phyloP scores from a whole-genome alignment of 2,113 vertebrate genomes.

The Lethenteron reissneri region DNA sequence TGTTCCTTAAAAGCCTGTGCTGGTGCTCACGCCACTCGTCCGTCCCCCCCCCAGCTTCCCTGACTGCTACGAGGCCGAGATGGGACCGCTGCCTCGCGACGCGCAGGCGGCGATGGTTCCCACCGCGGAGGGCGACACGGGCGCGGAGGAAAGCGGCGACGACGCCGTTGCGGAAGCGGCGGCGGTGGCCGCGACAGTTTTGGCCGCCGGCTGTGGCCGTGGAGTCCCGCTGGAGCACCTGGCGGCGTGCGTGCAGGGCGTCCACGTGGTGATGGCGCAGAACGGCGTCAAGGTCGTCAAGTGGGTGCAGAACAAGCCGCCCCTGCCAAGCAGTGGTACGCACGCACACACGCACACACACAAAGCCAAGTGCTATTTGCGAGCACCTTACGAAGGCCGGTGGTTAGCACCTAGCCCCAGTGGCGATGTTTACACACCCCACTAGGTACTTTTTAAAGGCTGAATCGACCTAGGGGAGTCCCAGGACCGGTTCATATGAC shows the following conservation, averaged over 20 bases:
- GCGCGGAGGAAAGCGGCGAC: slow-evolving; percentile 33
- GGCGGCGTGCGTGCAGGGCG: slow-evolving; percentile 72
- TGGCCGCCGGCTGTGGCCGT: no score
- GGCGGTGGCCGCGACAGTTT: no score
- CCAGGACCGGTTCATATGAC: no score
- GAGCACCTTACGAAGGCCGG: no score
- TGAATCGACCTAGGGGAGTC: no score
- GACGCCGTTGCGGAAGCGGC: no score
- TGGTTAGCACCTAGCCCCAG: no score
- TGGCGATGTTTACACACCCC: no score
- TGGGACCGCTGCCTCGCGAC: slow-evolving; percentile 24
- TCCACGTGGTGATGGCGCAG: slow-evolving; percentile 68
- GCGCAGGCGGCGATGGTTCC: no score
- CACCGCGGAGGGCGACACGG: slow-evolving; percentile 14
- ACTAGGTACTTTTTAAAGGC: no score
- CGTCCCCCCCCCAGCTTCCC: slow-evolving; percentile 36
- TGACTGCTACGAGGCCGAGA: slow-evolving; percentile 70
- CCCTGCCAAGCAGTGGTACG: slow-evolving; percentile 48
- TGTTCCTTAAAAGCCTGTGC: background rate
- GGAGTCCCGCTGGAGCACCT: slow-evolving; percentile 69
- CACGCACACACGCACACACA: no score
- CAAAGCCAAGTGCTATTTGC: no score
- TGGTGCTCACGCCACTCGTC: background rate
- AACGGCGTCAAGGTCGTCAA: slow-evolving; percentile 89
- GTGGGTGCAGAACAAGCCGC: slow-evolving; percentile 91